A percentile compares a stretch with the other conserved stretches of the same genome.
phyloP scores from a whole-genome alignment of 2,113 vertebrate genomes.

The Chlorocebus sabaeus region DNA sequence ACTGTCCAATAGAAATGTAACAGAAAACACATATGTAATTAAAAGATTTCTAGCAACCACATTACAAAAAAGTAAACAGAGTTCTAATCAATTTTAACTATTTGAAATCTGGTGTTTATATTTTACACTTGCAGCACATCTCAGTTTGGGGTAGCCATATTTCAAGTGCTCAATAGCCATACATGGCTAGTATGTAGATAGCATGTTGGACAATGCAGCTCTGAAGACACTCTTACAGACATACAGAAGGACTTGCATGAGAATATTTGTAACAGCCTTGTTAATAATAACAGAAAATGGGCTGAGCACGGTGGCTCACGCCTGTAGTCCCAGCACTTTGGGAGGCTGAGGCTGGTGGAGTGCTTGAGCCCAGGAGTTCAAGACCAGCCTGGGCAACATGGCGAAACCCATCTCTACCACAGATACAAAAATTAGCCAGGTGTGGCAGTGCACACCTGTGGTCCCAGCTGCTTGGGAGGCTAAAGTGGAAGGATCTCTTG shows the following conservation, averaged over 20 bases:
- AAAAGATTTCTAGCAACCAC: neutral
- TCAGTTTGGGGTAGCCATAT: neutral
- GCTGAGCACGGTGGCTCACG: no score
- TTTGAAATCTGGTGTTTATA: constrained; percentile 1
- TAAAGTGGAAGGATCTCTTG: no score
- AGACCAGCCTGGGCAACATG: no score
- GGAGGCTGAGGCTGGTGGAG: no score
- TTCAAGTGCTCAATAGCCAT: neutral
- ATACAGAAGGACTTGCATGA: neutral
- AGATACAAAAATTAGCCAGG: no score
- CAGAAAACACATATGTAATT: neutral
- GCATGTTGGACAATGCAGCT: neutral
- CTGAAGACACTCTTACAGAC: neutral
- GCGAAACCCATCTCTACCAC: no score
- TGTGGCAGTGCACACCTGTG: no score
- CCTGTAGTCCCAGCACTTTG: no score
- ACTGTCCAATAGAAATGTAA: neutral
- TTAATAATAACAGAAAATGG: neutral
- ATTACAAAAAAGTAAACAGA: neutral
- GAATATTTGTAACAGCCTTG: neutral
- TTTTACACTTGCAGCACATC: neutral
- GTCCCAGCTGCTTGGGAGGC: no score
- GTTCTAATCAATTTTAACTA: neutral
- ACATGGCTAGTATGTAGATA: neutral
- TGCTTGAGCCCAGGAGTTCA: no score